Conservation (phyloP, 2,797 vertebrate species). For the Pristis pectinata region DNA sequence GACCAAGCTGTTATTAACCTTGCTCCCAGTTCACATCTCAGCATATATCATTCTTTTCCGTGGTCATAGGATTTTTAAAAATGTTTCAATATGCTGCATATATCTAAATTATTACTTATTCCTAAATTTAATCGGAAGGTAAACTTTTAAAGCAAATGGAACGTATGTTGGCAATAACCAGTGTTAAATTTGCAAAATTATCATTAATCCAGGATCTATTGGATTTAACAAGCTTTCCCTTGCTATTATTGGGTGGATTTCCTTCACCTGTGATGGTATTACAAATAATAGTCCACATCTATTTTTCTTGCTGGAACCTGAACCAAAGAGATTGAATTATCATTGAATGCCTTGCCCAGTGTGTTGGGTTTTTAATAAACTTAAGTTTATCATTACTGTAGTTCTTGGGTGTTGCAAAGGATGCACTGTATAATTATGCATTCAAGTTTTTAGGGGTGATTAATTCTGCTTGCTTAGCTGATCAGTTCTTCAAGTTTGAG, state of each 20-base stretch:
- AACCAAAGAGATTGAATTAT: neutral
- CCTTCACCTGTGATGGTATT: too few species aligned
- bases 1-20: neutral
- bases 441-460: neutral
- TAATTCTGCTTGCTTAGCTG: neutral
- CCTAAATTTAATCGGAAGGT: neutral
- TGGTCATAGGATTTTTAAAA: too few species aligned
- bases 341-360: neutral
- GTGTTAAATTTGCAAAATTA: too few species aligned
- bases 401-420: neutral
- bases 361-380: neutral
- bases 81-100: too few species aligned
- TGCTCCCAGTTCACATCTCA: neutral
- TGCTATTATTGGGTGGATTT: too few species aligned
- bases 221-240: too few species aligned
- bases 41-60: too few species aligned
- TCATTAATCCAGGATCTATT: too few species aligned
- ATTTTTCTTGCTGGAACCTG: neutral
- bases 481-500: neutral
- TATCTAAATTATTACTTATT: too few species aligned
- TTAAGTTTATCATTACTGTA: neutral
- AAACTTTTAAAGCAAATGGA: neutral
- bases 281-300: too few species aligned
- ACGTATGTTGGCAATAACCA: too few species aligned
- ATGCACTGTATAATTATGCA: neutral